These are phyloP conservation scores for Synanthedon formicaeformis DNA, from an alignment of 2,888 invertebrate species.

Conservation along the genomic window DNA sequence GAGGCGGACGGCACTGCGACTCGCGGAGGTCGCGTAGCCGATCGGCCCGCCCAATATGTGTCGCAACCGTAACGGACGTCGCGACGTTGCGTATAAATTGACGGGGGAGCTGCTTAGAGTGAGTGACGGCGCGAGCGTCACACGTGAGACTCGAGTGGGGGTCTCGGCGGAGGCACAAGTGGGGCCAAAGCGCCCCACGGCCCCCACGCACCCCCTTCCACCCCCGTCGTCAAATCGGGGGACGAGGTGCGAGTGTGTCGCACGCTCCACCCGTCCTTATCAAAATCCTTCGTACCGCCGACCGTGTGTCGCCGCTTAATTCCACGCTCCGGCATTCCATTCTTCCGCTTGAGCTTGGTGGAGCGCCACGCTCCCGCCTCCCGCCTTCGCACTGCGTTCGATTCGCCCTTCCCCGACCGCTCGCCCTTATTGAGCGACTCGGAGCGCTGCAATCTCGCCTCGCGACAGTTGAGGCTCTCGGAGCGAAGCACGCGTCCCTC, in stretches of 20 bases:
- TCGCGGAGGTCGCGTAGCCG: neutral
- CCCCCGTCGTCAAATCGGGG: constrained; percentile 62
- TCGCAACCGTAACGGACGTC: constrained; percentile 2
- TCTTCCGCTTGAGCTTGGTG: constrained; percentile 79
- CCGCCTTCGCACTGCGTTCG: constrained; percentile 75
- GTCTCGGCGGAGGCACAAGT: constrained; percentile 38
- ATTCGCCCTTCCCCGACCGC: constrained; percentile 74
- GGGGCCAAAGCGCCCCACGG: constrained; percentile 10
- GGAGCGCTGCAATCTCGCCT: constrained; percentile 27
- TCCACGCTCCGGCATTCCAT: constrained; percentile 83
- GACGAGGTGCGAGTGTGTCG: constrained; percentile 72
- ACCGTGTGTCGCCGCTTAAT: constrained; percentile 93
- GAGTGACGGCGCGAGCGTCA: constrained; percentile 19
- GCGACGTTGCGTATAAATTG: constrained; percentile 1
- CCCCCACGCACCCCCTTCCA: constrained; percentile 32
- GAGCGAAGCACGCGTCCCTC: constrained; percentile 71
- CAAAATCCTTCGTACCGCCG: constrained; percentile 90
- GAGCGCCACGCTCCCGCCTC: constrained; percentile 68
- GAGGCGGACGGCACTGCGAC: neutral
- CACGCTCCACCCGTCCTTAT: constrained; percentile 73
- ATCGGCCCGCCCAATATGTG: neutral
- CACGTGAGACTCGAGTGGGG: constrained; percentile 45
- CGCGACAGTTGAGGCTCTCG: constrained; percentile 72
- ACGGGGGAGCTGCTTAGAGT: constrained; percentile 33
- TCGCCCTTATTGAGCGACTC: constrained; percentile 37